Conservation (phyloP, 2,113 vertebrate species). For the Heliornis fulica region DNA sequence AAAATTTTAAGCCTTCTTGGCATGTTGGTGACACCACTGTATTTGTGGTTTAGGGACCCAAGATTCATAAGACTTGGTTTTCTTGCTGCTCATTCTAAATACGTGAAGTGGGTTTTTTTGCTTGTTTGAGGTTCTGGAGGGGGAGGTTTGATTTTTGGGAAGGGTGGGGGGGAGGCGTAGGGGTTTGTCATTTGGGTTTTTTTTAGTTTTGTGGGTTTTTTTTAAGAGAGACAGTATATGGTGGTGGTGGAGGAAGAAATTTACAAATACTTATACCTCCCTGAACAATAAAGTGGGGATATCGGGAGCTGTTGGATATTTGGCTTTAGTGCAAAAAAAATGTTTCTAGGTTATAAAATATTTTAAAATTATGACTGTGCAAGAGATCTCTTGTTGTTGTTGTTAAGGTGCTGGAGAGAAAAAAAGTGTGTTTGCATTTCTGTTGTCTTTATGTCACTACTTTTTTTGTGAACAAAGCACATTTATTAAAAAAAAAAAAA, state of each 20-base stretch:
- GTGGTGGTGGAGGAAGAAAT: not conserved
- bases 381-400: not conserved
- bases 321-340: slow-evolving; percentile 49
- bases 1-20: not conserved
- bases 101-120: not conserved
- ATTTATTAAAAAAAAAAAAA: slow-evolving; percentile 76
- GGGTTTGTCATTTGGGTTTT: not conserved
- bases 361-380: slow-evolving; percentile 39
- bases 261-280: not conserved
- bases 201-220: not conserved
- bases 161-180: too few species aligned
- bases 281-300: not conserved
- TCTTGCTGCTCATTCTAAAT: not conserved
- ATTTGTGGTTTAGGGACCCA: slow-evolving; percentile 19
- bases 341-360: slow-evolving; percentile 35
- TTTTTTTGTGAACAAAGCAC: slow-evolving; percentile 77
- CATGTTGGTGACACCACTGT: slow-evolving; percentile 19
- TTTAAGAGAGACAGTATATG: not conserved
- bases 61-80: not conserved
- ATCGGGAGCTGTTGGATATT: slow-evolving; percentile 30
- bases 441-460: slow-evolving; percentile 78
- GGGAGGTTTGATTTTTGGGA: too few species aligned
- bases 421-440: slow-evolving; percentile 66
- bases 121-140: not conserved
- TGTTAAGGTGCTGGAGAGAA: slow-evolving; percentile 53